Percentiles rank a stretch among this genome's conserved stretches.
phyloP scores from a whole-genome alignment of 2,888 invertebrate species.

The Sceliomorpha sp. region DNA sequence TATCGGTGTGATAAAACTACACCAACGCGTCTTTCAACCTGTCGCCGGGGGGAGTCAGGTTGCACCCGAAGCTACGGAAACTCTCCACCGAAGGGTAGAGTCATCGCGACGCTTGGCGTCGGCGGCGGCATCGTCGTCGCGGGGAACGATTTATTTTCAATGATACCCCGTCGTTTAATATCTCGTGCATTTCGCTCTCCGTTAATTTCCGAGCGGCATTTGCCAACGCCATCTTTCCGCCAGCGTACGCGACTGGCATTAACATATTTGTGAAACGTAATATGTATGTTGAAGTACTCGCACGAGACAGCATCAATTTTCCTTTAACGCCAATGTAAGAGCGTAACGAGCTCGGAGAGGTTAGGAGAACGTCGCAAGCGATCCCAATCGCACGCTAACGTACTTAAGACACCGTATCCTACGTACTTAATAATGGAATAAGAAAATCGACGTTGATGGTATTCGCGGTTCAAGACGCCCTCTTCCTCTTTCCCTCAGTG shows the following conservation, averaged over 20 bases:
- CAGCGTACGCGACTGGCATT: slow-evolving; percentile 7
- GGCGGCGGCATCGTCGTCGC: slow-evolving; percentile 46
- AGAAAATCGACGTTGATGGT: slow-evolving; percentile 63
- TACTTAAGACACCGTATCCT: slow-evolving; percentile 69
- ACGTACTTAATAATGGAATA: slow-evolving; percentile 70
- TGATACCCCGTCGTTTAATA: slow-evolving; percentile 64
- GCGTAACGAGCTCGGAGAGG: slow-evolving; percentile 71
- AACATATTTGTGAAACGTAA: too few species aligned
- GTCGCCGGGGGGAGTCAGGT: slow-evolving; percentile 34
- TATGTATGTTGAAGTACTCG: slow-evolving; percentile 23
- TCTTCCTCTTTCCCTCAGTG: too few species aligned
- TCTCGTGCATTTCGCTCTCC: slow-evolving; percentile 57
- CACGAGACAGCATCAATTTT: slow-evolving; percentile 73
- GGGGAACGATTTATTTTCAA: slow-evolving; percentile 67
- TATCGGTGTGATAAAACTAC: slow-evolving; percentile 52
- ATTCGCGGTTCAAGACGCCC: slow-evolving; percentile 26
- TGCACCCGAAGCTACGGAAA: slow-evolving; percentile 25
- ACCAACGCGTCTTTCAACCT: slow-evolving; percentile 48
- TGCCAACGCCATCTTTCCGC: slow-evolving; percentile 24
- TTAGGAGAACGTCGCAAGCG: slow-evolving; percentile 65
- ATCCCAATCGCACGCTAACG: slow-evolving; percentile 66
- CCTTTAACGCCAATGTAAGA: slow-evolving; percentile 70
- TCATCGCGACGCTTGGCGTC: slow-evolving; percentile 11
- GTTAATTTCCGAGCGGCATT: slow-evolving; percentile 64
- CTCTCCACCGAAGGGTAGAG: slow-evolving; percentile 28